phyloP scores from a whole-genome alignment of 2,113 vertebrate species.

The Vulpes ferrilata region DNA sequence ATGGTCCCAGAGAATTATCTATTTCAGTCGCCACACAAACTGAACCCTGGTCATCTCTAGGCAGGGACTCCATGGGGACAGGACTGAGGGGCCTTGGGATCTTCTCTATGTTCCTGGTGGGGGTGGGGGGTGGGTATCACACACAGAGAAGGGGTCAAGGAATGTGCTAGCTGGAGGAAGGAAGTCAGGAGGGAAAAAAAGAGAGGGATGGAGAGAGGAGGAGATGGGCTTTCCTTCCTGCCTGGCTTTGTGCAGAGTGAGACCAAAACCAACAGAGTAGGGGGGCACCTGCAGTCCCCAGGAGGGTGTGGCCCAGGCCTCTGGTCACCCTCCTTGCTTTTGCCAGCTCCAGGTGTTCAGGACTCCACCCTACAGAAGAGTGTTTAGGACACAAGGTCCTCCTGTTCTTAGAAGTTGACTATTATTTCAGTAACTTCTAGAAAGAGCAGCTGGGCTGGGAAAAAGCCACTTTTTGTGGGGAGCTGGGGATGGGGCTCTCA shows the following conservation, averaged over 20 bases:
- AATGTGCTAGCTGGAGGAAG: not conserved
- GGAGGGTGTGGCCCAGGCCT: not conserved
- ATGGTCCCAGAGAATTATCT: not conserved
- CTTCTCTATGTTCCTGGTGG: no score
- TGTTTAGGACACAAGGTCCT: not conserved
- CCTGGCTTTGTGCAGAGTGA: not conserved
- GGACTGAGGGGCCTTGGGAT: not conserved
- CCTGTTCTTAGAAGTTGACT: not conserved
- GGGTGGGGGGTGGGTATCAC: no score
- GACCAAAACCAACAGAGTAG: not conserved
- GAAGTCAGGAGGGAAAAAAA: not conserved
- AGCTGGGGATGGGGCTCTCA: not conserved
- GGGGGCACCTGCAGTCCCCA: rapidly evolving
- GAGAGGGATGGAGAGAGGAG: no score
- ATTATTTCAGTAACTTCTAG: not conserved
- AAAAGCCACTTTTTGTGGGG: not conserved
- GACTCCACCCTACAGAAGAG: not conserved
- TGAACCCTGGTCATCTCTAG: rapidly evolving
- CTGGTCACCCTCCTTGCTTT: not conserved
- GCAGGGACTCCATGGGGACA: not conserved
- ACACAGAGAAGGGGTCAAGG: not conserved
- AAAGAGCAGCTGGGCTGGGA: not conserved
- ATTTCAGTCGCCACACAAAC: not conserved
- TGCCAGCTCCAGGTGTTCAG: not conserved
- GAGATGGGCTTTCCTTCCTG: rapidly evolving